Conservation (phyloP, 2,113 vertebrate species). For the Ceyx cyanopectus region DNA sequence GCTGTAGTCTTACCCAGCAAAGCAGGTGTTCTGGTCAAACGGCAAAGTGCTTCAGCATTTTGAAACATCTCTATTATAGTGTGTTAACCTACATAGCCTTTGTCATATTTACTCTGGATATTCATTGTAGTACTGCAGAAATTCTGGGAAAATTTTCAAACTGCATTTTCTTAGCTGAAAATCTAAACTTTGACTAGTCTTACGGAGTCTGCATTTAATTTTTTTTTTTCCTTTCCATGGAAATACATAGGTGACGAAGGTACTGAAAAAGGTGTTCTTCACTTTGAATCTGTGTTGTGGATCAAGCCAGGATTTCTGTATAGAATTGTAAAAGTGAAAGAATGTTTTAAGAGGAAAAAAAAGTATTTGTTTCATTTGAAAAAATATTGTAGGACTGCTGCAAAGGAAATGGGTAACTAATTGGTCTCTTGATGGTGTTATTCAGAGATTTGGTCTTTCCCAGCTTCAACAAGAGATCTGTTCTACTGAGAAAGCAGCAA, state of each 20-base stretch:
- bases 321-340: background rate
- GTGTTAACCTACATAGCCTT: background rate
- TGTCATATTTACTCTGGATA: background rate
- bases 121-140: background rate
- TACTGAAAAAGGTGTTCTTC: background rate
- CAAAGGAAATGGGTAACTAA: background rate
- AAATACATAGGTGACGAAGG: background rate
- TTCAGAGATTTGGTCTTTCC: conserved; percentile 22
- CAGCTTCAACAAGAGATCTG: conserved; percentile 16
- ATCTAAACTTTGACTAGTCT: background rate
- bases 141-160: background rate
- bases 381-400: background rate
- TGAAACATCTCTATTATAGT: background rate
- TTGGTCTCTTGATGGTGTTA: conserved; percentile 13
- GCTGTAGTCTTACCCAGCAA: background rate
- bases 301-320: background rate
- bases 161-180: background rate
- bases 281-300: background rate
- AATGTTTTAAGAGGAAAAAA: background rate
- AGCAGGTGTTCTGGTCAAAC: background rate
- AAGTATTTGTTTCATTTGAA: background rate
- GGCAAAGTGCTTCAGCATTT: background rate
- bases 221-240: background rate
- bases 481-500: conserved; percentile 27
- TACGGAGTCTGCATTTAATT: background rate